Base-by-base conservation (phyloP, 2,797 vertebrate genomes). In the Decapterus maruadsi region DNA sequence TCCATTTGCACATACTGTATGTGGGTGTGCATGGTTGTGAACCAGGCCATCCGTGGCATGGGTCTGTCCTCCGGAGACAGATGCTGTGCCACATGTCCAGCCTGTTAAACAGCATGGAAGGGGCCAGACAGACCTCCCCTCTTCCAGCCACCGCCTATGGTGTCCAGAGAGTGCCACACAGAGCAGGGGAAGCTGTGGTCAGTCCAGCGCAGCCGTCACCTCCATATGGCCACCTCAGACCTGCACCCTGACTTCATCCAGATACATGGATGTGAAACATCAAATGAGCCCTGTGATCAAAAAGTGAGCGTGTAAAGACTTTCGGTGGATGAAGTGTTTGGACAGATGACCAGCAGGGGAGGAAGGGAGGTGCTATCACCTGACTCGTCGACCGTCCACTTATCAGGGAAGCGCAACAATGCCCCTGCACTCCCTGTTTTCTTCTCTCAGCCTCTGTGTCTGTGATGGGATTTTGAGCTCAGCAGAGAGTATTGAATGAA, bases 31-130 rank as follows among this genome's bases (percentile, higher is more conserved):
- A 9, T 3, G 46, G 38, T 55, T 72, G 55, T 42, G 40, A 60
- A 42, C 54, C 50, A 63, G 75, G 57, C n/a, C 45, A 34, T 62
- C 63, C 60, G 58, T 68, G 72, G 66, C 58, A 75, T 56, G 68
- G 67, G 68, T 69, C 69, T 75, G 78, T 85, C 78, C 82, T 80
- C 72, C 53, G n/a, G 84, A 82, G 84, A 85, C 93, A 94, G 93
- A 93, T 93, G 92, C 92, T 86, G 68, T 88, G 87, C 93, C 91
- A 90, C 92, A 93, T 93, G 92, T 86, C 91, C 92, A 90, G 89
- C 88, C 89, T 94, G 94, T 89, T 78, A 77, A 89, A 89, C 91
- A 91, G 91, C 90, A 91, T 86, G 87, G 36, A 80, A 59, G 83
- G 79, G 85, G 85, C 87, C 62, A 89, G 91, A 91, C 87, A 58